These are phyloP conservation scores for Ashinkailepas kermadecensis DNA, from an alignment of 2,888 invertebrate genomes.

Conservation along the genomic window DNA sequence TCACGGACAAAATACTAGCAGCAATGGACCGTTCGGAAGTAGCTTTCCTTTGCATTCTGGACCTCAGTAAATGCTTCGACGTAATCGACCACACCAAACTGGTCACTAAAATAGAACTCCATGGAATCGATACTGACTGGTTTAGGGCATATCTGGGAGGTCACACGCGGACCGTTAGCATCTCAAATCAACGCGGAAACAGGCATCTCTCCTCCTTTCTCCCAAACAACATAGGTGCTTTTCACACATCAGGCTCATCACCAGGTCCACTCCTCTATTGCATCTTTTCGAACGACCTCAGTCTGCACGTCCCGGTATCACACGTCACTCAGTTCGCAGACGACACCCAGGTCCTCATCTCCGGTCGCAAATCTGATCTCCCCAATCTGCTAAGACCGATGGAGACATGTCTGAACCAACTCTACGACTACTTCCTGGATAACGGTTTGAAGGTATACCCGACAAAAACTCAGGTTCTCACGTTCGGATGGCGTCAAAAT, in stretches of 20 bases:
- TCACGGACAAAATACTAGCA: not conserved
- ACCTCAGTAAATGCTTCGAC: not conserved
- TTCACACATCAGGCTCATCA: not conserved
- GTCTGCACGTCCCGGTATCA: no score
- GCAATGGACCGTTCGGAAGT: not conserved
- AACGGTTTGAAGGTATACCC: no score
- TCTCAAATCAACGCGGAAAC: not conserved
- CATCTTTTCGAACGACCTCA: no score
- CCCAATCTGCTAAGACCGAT: no score
- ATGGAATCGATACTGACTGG: not conserved
- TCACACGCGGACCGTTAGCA: not conserved
- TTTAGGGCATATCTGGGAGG: not conserved
- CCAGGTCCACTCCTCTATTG: not conserved
- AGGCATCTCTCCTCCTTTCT: not conserved
- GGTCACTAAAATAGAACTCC: not conserved
- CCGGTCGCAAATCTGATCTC: no score
- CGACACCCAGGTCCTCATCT: no score
- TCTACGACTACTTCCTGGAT: no score
- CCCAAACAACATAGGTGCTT: not conserved
- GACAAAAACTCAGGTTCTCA: no score
- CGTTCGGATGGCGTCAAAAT: no score
- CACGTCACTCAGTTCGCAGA: no score
- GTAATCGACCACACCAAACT: not conserved
- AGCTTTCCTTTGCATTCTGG: not conserved
- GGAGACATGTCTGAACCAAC: no score